phyloP scores from a whole-genome alignment of 2,113 vertebrate genomes.

The Xenus cinereus region DNA sequence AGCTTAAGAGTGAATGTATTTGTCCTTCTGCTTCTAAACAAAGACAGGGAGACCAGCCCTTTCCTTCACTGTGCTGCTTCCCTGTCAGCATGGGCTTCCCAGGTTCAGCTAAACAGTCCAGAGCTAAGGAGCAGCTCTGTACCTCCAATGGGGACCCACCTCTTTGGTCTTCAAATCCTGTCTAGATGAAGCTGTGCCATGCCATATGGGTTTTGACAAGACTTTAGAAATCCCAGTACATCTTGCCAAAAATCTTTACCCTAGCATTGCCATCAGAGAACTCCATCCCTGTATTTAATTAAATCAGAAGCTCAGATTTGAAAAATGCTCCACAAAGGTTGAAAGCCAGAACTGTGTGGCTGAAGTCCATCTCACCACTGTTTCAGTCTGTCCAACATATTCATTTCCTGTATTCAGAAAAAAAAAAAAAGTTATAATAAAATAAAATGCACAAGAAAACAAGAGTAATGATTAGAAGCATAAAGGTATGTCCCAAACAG shows the following conservation, averaged over 20 bases:
- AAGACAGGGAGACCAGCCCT: neutral
- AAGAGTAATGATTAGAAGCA: neutral
- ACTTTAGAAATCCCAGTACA: neutral
- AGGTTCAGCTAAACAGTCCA: neutral
- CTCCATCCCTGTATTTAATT: rapidly evolving
- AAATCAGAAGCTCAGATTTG: neutral
- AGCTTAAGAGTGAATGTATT: neutral
- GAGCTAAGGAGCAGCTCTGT: neutral
- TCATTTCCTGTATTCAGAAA: neutral
- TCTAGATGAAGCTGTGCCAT: neutral
- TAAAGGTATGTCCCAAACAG: neutral
- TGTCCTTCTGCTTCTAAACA: neutral
- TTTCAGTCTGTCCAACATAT: neutral
- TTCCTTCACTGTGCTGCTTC: neutral
- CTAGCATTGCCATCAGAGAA: neutral
- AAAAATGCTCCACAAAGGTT: neutral
- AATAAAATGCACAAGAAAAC: neutral
- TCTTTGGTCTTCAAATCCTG: neutral
- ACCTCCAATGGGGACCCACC: neutral
- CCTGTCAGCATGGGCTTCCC: neutral
- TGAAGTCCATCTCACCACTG: neutral
- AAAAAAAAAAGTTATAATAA: neutral
- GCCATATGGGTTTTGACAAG: neutral
- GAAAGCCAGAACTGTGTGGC: rapidly evolving
- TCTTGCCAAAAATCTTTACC: neutral